Evolutionary conservation across 2,797 vertebrate species (phyloP).

Genomic region (Antennarius maculatus): DNA sequence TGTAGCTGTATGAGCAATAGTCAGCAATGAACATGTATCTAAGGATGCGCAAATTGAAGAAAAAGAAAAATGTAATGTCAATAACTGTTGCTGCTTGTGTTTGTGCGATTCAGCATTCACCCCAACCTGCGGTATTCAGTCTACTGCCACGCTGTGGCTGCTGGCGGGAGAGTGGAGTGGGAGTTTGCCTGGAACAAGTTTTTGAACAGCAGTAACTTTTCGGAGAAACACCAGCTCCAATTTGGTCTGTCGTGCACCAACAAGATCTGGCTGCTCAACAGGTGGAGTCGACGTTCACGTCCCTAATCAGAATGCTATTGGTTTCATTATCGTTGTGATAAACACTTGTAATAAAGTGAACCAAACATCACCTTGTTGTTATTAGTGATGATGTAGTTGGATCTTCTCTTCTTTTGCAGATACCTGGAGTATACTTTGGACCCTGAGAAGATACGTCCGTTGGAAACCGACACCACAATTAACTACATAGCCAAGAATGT

Average conservation of each 20-base stretch:
- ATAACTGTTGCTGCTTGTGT: background rate
- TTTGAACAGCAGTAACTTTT: slow-evolving; percentile 51
- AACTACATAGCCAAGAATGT: slow-evolving; percentile 81
- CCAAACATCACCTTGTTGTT: background rate
- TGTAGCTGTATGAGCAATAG: too few relatives aligned
- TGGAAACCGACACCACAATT: slow-evolving; percentile 83
- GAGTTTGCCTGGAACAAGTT: slow-evolving; percentile 86
- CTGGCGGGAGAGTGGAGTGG: slow-evolving; percentile 85
- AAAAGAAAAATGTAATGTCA: too few relatives aligned
- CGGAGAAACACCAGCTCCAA: slow-evolving; percentile 85
- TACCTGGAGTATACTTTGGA: slow-evolving; percentile 88
- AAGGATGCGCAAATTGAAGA: too few relatives aligned
- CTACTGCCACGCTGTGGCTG: slow-evolving; percentile 89
- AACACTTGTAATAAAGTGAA: background rate
- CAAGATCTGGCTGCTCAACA: slow-evolving; percentile 88
- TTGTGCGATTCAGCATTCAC: slow-evolving; percentile 72
- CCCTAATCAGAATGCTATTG: background rate
- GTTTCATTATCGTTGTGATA: background rate
- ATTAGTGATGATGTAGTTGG: background rate
- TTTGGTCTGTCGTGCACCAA: slow-evolving; percentile 86
- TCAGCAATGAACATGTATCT: too few relatives aligned
- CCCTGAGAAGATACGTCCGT: slow-evolving; percentile 83
- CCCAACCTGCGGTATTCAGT: slow-evolving; percentile 86
- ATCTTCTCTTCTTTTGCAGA: slow-evolving; percentile 74
- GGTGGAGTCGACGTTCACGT: slow-evolving; percentile 72